Base-by-base conservation (phyloP, 2,113 vertebrate species). In the Seriola rivoliana region DNA sequence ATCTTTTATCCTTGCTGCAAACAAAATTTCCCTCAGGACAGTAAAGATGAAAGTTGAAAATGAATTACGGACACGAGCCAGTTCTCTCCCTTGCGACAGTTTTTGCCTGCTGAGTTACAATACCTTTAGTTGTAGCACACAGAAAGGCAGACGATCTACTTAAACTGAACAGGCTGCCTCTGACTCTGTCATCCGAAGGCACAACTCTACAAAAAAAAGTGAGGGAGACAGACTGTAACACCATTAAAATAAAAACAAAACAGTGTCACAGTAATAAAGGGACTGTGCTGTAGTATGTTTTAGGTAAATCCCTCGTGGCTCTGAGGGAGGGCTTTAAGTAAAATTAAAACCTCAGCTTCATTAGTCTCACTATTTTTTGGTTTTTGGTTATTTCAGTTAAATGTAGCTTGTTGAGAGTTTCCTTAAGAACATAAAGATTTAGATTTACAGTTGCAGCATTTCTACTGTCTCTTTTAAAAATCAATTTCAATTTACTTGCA, bases 101-200 rank as follows among this genome's bases (percentile, higher is more conserved):
- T 52, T 59, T 38, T 42, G 66, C 44, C 11, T 13, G 29, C 1
- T 34, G 34, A 65, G 55, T 52, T 9, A 50, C 36, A 16, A 48
- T 79, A 95, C 95, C 95, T 94, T 93, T 93, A 52, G 89, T 93
- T 48, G 93, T 92, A 38, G 94, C 93, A 60, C 95, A 94, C 52
- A 96, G 91, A 75, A 87, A 87, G 0, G 90, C 90, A 55, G 91
- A 74, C 64, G 84, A 70, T 23, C 1, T 80, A 78, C 70, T 68
- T 25, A 32, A 23, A 66, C 8, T 48, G 19, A 16, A 34, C 1
- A 52, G 12, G 29, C 48, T 62, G 38, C 23, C 9, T n/a, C 16
- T 36, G 17, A 1, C n/a, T 65, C 36, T 34, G n/a, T 84, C 32
- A 23, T 46, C 55, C 4, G 10, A 44, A 48, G 59, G 36, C 5